phyloP scores from a whole-genome alignment of 2,113 vertebrate genomes.

The Orthonyx spaldingii region DNA sequence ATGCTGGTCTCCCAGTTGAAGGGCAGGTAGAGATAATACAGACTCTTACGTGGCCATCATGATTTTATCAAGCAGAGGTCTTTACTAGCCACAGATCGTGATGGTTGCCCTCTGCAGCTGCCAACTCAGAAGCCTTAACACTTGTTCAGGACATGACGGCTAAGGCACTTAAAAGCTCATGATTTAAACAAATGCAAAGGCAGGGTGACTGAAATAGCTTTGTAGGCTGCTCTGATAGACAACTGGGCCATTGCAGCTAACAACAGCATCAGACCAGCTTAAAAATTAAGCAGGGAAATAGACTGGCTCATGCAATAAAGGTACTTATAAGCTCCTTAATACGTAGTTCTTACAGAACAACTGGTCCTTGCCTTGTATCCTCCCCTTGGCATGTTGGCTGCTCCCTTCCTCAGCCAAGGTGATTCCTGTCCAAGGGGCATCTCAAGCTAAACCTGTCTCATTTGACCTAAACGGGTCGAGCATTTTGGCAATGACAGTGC shows the following conservation, averaged over 20 bases:
- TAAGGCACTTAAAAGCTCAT: constrained; percentile 35
- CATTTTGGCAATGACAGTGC: background rate
- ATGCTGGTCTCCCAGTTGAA: background rate
- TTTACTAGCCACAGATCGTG: background rate
- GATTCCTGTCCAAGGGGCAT: background rate
- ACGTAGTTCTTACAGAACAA: background rate
- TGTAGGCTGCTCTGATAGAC: background rate
- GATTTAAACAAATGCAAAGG: background rate
- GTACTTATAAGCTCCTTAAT: constrained; percentile 27
- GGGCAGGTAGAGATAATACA: background rate
- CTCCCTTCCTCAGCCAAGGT: background rate
- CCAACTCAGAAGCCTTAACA: background rate
- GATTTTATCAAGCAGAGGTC: background rate
- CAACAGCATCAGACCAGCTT: constrained; percentile 35
- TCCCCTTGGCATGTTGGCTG: background rate
- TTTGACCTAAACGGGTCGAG: background rate
- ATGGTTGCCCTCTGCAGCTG: background rate
- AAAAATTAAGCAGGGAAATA: constrained; percentile 29
- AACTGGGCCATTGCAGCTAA: background rate
- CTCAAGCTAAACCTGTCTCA: background rate
- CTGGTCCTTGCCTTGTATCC: background rate
- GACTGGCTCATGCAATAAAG: background rate
- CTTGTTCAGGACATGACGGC: background rate
- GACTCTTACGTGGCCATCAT: background rate
- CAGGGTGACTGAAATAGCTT: background rate